Base-by-base conservation (phyloP, 2,888 invertebrate genomes). In the Epistrophe eligans region DNA sequence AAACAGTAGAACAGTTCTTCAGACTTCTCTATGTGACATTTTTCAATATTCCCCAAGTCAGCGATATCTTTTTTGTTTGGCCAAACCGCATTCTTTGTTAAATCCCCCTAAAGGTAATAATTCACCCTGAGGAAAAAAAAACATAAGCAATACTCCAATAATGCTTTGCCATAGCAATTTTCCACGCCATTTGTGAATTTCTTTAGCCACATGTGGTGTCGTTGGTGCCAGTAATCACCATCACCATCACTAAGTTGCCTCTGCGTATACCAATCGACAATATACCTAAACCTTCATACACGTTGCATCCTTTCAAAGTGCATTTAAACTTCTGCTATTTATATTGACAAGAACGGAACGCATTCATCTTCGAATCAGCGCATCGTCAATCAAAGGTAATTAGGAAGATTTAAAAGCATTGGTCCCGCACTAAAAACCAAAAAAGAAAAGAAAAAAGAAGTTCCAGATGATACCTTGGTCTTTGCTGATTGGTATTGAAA, bases 131-230 rank as follows among this genome's bases (percentile, higher is more conserved):
- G 32, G 5, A 32, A 32, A 32, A 32, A 32, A 32, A 32, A 32
- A 32, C 32, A 4, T 32, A 32, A 32, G 32, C 5, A 5, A 32
- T 32, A 32, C 32, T 32, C 4, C 7, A 35, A 35, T 35, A 35
- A 35, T 35, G 40, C 73, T 60, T 77, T 50, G 73, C 70, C 60
- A 60, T 74, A 70, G 60, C 71, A 83, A 83, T 83, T 82, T 87
- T 87, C 87, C 79, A 87, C 71, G 83, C 87, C 83, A 87, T 87
- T 87, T 74, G 74, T 57, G 74, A 62, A 87, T 87, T 83, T 76
- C 58, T 60, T 72, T 76, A 70, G 57, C 77, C 73, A 62, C 81
- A 81, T 77, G 77, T 77, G 73, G 77, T 85, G 81, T 85, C 74
- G 67, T 50, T 60, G 81, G 19, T 57, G 52, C 19, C 57, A 60